phyloP scores from a whole-genome alignment of 2,888 invertebrate species.

The Lacanobia wlatinum region DNA sequence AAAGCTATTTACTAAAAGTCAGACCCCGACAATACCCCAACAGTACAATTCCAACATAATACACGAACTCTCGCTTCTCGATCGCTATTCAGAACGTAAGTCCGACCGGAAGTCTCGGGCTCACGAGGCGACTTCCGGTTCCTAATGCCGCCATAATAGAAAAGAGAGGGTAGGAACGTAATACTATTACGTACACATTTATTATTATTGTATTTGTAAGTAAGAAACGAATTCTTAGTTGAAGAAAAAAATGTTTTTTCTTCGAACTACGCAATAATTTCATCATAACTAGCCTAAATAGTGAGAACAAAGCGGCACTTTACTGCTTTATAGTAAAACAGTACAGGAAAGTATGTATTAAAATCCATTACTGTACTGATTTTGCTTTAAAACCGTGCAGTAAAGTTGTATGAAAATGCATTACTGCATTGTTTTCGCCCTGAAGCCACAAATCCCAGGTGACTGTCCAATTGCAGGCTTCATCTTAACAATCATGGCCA shows the following conservation, averaged over 20 bases:
- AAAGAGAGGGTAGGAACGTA: constrained; percentile 14
- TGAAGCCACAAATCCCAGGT: no score
- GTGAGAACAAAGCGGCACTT: no score
- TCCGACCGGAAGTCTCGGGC: constrained; percentile 38
- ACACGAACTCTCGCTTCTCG: constrained; percentile 17
- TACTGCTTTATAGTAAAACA: no score
- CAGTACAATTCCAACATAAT: constrained; percentile 39
- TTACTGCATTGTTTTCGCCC: no score
- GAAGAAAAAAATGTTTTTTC: not conserved
- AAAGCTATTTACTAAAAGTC: constrained; percentile 9
- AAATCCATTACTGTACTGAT: no score
- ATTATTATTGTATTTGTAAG: not conserved
- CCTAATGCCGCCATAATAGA: constrained; percentile 44
- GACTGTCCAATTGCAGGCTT: no score
- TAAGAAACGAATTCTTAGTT: not conserved
- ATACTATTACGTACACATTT: constrained; percentile 11
- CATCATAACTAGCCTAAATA: no score
- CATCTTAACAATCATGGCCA: no score
- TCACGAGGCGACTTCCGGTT: constrained; percentile 45
- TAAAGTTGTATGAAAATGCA: no score
- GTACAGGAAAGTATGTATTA: no score
- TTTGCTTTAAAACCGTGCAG: no score
- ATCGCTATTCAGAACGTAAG: constrained; percentile 51
- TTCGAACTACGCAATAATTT: no score
- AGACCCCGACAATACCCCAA: constrained; percentile 24